Evolutionary conservation across 2,888 invertebrate species (phyloP), one percentile per base, ranked within the genome.

Genomic region (Dione vanillae): DNA sequence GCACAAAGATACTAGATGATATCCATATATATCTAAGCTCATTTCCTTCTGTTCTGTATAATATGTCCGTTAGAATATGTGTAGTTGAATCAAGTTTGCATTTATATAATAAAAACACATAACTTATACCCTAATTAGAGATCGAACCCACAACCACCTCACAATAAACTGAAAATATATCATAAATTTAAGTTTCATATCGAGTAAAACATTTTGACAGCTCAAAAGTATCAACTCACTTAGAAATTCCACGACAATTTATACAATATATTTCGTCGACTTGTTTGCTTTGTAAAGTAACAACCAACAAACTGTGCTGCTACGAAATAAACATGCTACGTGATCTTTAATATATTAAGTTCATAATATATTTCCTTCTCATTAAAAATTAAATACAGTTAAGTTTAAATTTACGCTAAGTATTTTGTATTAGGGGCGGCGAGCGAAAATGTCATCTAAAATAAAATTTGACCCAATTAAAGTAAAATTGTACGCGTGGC

Each of bases 141-240:
- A 5, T 27, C 27, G 5, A 27, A 27, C 27, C 27, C 5, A 27
- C 27, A 27, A 8, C n/a, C 9, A 35, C 8, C 14, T 54, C 35
- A 27, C 14, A 35, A 20, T n/a, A 54, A 54, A 16, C n/a, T 8
- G 2, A 2, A 47, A 10, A n/a, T n/a, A 45, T n/a, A 9, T 1
- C 9, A 54, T 8, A 1, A 19, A 14, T 43, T 59, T 20, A 43
- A 59, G 41, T 43, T 61, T 45, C 59, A 27, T 6, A 45, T 43
- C 27, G 2, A n/a, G 27, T 1, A 11, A 27, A 43, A 27, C 27
- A 35, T 35, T 45, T 35, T 40, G 20, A 51, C 65, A 51, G 40
- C 51, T 65, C 40, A 20, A 65, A 65, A 65, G 65, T 65, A 65
- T 65, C 47, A 65, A 51, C 40, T 40, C 49, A 37, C 51, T 51